Conservation (phyloP, 2,113 vertebrate genomes). For the Xiphias gladius region DNA sequence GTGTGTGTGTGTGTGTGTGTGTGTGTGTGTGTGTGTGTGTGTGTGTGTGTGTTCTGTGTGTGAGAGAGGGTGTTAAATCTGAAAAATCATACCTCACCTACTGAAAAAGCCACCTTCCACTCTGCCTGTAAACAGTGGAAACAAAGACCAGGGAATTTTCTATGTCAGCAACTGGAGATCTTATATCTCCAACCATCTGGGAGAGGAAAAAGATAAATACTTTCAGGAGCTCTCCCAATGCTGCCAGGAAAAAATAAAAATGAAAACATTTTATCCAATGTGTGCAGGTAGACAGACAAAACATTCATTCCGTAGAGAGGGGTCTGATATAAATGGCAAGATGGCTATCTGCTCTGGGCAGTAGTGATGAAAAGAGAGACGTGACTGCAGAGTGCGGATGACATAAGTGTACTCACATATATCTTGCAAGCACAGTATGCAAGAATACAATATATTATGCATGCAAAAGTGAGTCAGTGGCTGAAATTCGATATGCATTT, state of each 20-base stretch:
- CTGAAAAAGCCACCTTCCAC: conserved; percentile 35
- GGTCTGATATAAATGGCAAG: conserved; percentile 36
- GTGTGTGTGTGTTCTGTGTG: background rate
- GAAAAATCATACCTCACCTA: conserved; percentile 63
- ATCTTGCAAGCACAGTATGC: conserved; percentile 32
- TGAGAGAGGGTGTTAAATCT: conserved; percentile 3
- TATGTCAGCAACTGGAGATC: conserved; percentile 58
- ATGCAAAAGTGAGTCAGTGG: conserved; percentile 38
- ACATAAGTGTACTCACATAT: conserved; percentile 26
- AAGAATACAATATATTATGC: conserved; percentile 52
- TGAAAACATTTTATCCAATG: background rate
- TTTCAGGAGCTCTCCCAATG: conserved; percentile 43
- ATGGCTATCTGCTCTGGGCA: conserved; percentile 50
- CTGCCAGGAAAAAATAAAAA: background rate
- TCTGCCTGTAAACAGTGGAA: conserved; percentile 62
- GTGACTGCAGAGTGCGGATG: conserved; percentile 15
- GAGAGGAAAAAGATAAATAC: conserved; percentile 47
- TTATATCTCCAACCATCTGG: conserved; percentile 67
- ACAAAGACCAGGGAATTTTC: conserved; percentile 60
- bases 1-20: conserved; percentile 2
- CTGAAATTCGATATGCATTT: conserved; percentile 54
- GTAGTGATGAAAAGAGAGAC: conserved; percentile 41
- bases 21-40: conserved; percentile 14
- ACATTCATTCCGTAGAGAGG: conserved; percentile 3
- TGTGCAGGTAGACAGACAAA: conserved; percentile 27